Percentiles rank a stretch among this genome's conserved stretches.
phyloP scores from a whole-genome alignment of 2,113 vertebrate genomes.

The Thunnus thynnus region DNA sequence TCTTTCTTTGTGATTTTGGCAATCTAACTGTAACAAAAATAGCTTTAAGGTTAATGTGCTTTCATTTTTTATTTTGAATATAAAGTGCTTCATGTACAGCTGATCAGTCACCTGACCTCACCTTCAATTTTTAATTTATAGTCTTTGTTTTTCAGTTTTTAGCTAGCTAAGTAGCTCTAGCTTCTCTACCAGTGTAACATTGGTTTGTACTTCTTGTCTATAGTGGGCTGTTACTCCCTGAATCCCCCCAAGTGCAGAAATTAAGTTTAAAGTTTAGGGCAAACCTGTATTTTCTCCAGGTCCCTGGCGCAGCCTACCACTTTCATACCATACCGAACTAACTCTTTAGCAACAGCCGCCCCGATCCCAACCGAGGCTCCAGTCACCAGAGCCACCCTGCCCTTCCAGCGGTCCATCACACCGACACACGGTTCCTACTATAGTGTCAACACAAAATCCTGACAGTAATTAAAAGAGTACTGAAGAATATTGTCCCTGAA shows the following conservation, averaged over 20 bases:
- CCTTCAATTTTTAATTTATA: too few species aligned
- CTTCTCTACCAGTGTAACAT: background rate
- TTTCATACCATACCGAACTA: constrained; percentile 89
- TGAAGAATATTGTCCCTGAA: too few species aligned
- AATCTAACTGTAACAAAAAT: too few species aligned
- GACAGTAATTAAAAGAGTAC: background rate
- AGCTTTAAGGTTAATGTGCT: too few species aligned
- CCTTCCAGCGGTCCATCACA: constrained; percentile 90
- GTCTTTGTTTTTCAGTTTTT: background rate
- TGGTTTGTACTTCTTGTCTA: too few species aligned
- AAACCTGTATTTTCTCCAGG: constrained; percentile 89
- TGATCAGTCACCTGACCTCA: too few species aligned
- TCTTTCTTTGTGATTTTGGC: too few species aligned
- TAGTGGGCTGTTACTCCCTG: too few species aligned
- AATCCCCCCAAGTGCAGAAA: too few species aligned
- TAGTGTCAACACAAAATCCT: too few species aligned
- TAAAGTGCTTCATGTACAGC: too few species aligned
- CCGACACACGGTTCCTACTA: background rate
- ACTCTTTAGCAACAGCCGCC: constrained; percentile 85
- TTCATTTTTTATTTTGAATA: too few species aligned
- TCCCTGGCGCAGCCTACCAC: constrained; percentile 91
- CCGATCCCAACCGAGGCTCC: constrained; percentile 91
- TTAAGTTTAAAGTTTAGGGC: background rate
- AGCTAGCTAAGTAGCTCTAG: background rate
- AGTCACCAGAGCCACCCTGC: constrained; percentile 90